Evolutionary conservation across 2,888 invertebrate genomes (phyloP).

Genomic region (Limnephilus rhombicus): DNA sequence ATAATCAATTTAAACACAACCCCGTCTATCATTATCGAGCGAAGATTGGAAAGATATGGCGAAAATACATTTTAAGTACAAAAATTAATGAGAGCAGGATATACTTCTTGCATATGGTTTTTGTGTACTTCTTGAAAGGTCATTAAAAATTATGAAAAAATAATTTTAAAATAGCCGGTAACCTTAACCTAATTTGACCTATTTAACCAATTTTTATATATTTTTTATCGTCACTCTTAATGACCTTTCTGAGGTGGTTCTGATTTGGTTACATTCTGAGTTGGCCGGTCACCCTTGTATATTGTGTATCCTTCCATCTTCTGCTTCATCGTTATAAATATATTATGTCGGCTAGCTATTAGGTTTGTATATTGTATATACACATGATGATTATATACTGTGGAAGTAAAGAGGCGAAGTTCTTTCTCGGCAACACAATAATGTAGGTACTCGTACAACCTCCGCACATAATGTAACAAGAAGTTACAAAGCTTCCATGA

Average conservation of each 20-base stretch:
- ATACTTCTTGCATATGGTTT: background rate
- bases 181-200: too few species aligned
- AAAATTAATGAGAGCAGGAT: background rate
- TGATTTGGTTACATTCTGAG: too few species aligned
- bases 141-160: too few species aligned
- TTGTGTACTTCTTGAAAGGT: too few species aligned
- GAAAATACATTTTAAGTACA: background rate
- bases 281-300: too few species aligned
- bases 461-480: constrained; percentile 8
- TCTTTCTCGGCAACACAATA: constrained; percentile 28
- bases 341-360: constrained; percentile 12
- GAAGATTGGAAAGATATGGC: background rate
- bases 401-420: background rate
- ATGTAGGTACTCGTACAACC: constrained; percentile 4
- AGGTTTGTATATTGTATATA: background rate
- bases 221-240: too few species aligned
- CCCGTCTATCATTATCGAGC: background rate
- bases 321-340: background rate
- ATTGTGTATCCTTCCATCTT: background rate
- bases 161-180: too few species aligned
- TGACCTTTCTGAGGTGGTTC: too few species aligned
- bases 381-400: background rate
- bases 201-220: too few species aligned
- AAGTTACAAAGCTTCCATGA: constrained; percentile 15
- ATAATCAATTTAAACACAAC: too few species aligned